Base-by-base conservation (phyloP, 2,113 vertebrate species). In the Ariopsis seemanni region DNA sequence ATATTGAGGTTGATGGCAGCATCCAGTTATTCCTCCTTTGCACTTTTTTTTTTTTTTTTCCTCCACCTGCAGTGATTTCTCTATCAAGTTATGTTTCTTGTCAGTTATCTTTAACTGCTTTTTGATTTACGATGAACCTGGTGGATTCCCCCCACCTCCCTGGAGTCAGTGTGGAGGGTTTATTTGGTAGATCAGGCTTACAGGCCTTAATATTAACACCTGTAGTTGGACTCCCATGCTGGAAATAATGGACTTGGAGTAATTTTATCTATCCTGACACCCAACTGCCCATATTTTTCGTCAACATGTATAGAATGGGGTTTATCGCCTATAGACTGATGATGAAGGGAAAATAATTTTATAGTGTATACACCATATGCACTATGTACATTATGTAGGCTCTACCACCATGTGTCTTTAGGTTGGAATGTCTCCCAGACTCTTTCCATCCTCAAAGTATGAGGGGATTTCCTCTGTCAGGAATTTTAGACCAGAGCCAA, bases 341-440 rank as follows among this genome's bases (percentile, higher is more conserved):
- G n/a, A 58, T 55, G 0, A 58, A 58, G n/a, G 53, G 58, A 10
- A 34, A 62, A 34, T 60, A 81, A 42, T 20, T 20, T 7, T 77
- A 25, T 34, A 80, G 53, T 7, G 18, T 22, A 42, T 34, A 42
- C 3, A 60, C 78, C 27, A 34, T 82, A 62, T 82, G 9, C 6
- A 48, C 18, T 62, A 42, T 82, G 48, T 82, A 7, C 30, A 48
- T 25, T 48, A 22, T 62, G 34, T 48, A 62, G 18, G 79, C 79
- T 62, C 30, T 48, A 22, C 34, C 79, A 42, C 62, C 30, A 62
- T 62, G n/a, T 58, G 17, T 62, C 79, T 62, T 81, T 62, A 82
- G 79, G 20, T 25, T 62, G 79, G 79, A 82, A 22, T 42, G 30
- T 82, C 79, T 62, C 57, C 79, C 79, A 82, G 79, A 62, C 30